These are phyloP conservation scores for Maniola hyperantus DNA, from an alignment of 2,888 invertebrate genomes.

Conservation along the genomic window DNA sequence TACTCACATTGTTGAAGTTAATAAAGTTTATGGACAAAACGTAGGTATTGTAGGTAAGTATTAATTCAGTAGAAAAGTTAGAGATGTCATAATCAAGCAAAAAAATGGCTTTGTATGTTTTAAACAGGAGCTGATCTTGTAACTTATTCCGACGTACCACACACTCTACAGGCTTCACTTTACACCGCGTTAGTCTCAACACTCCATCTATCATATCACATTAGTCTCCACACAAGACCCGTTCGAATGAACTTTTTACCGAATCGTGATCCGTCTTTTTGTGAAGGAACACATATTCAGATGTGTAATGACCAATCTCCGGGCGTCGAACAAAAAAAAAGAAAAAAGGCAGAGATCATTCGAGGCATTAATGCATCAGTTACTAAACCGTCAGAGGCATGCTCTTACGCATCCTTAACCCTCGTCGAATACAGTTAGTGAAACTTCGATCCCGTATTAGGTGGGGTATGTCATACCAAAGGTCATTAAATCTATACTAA, in stretches of 20 bases:
- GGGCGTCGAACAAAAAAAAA: conserved; percentile 69
- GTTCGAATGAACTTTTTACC: conserved; percentile 67
- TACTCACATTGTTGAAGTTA: too few species aligned
- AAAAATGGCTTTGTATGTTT: too few species aligned
- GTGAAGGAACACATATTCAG: conserved; percentile 78
- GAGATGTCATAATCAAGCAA: too few species aligned
- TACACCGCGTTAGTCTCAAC: neutral
- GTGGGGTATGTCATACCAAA: conserved; percentile 2
- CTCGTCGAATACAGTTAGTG: conserved; percentile 30
- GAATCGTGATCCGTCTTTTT: conserved; percentile 77
- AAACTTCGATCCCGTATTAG: neutral
- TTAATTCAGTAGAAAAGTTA: too few species aligned
- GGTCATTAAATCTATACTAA: too few species aligned
- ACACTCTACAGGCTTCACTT: neutral
- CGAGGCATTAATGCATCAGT: conserved; percentile 80
- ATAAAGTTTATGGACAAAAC: too few species aligned
- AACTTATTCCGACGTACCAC: too few species aligned
- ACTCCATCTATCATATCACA: neutral
- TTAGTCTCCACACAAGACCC: conserved; percentile 53
- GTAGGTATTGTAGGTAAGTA: too few species aligned
- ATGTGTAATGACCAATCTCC: conserved; percentile 82
- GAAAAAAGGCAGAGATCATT: conserved; percentile 68
- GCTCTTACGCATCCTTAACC: conserved; percentile 75
- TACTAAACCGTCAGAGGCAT: conserved; percentile 80
- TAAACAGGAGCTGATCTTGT: too few species aligned